Evolutionary conservation across 2,113 vertebrate species (phyloP).

Genomic region (Perca flavescens): DNA sequence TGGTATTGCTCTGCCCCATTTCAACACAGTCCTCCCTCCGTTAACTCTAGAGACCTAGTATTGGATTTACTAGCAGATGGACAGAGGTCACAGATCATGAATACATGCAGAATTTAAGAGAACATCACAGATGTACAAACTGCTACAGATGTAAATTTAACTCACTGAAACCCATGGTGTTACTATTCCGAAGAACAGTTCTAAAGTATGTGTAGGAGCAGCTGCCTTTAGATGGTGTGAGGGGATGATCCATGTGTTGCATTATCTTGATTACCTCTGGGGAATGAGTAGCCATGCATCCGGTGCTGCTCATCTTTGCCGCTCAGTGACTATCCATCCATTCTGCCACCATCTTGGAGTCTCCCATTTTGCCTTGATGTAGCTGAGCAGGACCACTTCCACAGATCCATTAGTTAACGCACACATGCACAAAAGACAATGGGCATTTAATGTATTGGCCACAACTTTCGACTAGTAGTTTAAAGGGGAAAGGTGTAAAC

Average conservation of each 20-base stretch:
- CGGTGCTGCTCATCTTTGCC: slow-evolving; percentile 13
- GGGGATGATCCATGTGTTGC: slow-evolving; percentile 46
- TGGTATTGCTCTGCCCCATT: neutral
- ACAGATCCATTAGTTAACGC: neutral
- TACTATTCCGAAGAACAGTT: slow-evolving; percentile 9
- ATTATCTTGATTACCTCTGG: slow-evolving; percentile 27
- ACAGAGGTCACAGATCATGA: slow-evolving; percentile 12
- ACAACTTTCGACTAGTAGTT: too few species aligned
- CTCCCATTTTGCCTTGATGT: neutral
- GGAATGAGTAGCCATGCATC: slow-evolving; percentile 30
- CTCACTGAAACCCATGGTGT: neutral
- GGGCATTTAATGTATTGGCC: neutral
- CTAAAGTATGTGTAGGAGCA: neutral
- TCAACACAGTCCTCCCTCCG: neutral
- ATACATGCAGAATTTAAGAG: slow-evolving; percentile 28
- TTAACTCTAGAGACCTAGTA: neutral
- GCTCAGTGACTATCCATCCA: neutral
- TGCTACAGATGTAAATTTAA: slow-evolving; percentile 10
- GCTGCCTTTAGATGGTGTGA: slow-evolving; percentile 8
- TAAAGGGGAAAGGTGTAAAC: neutral
- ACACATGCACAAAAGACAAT: neutral
- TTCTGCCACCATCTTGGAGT: slow-evolving; percentile 9
- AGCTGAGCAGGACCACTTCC: neutral
- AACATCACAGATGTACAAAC: slow-evolving; percentile 1
- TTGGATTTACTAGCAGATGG: slow-evolving; percentile 15